phyloP scores from a whole-genome alignment of 2,797 vertebrate genomes.

The Rhinella marina region DNA sequence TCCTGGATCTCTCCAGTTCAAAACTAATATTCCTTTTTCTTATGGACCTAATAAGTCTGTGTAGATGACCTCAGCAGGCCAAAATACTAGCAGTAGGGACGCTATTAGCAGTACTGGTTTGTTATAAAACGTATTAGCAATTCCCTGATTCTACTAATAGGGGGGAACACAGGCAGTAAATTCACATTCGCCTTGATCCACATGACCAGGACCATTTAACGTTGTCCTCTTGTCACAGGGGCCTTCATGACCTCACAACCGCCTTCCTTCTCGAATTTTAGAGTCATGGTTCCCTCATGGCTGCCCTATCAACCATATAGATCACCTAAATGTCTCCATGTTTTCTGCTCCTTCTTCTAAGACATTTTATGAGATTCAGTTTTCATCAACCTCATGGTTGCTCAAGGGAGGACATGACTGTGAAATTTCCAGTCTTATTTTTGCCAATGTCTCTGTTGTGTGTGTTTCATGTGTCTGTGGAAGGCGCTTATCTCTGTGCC shows the following conservation, averaged over 20 bases:
- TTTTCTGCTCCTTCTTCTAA: too few relatives aligned
- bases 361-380: not conserved
- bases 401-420: not conserved
- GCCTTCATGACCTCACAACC: not conserved
- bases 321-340: not conserved
- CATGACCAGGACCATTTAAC: too few relatives aligned
- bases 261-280: not conserved
- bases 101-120: not conserved
- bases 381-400: not conserved
- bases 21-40: not conserved
- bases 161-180: not conserved
- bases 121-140: not conserved
- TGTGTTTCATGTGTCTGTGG: not conserved
- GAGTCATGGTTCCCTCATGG: not conserved
- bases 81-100: not conserved
- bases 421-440: not conserved
- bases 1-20: not conserved
- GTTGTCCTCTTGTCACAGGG: not conserved
- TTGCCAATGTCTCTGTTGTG: not conserved
- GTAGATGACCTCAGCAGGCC: not conserved
- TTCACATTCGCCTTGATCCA: not conserved
- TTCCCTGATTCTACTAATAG: not conserved
- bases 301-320: not conserved
- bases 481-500: not conserved
- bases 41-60: not conserved